These are phyloP conservation scores for Pagetopsis macropterus DNA, from an alignment of 2,797 vertebrate genomes.

Conservation along the genomic window DNA sequence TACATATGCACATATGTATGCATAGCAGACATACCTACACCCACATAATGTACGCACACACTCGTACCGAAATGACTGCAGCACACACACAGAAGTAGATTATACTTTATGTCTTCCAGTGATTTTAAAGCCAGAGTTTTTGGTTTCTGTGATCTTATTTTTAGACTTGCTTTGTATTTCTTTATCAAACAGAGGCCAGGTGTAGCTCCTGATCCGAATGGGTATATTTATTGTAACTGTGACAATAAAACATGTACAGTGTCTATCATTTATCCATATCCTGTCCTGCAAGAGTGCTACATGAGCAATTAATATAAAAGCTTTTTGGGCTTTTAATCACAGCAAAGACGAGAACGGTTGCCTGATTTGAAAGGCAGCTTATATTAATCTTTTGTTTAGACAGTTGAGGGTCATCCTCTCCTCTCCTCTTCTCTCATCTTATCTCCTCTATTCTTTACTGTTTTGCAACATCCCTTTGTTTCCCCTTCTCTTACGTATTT, in stretches of 20 bases:
- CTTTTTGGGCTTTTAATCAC: constrained; percentile 64
- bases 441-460: neutral
- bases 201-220: constrained; percentile 30
- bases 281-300: constrained; percentile 34
- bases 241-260: constrained; percentile 16
- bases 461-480: constrained; percentile 6
- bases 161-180: constrained; percentile 35
- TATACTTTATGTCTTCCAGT: constrained; percentile 4
- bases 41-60: neutral
- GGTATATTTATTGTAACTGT: constrained; percentile 33
- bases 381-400: constrained; percentile 68
- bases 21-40: constrained; percentile 26
- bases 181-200: constrained; percentile 36
- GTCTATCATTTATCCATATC: constrained; percentile 38
- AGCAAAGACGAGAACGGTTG: constrained; percentile 65
- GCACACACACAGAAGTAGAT: neutral
- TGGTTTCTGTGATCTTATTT: constrained; percentile 15
- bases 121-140: constrained; percentile 21
- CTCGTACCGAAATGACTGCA: neutral
- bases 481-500: neutral
- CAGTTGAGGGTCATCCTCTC: constrained; percentile 36
- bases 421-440: neutral
- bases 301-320: constrained; percentile 61
- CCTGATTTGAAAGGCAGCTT: constrained; percentile 74
- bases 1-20: constrained; percentile 38